Conservation (phyloP, 2,888 invertebrate species). For the Cephalotes varians region DNA sequence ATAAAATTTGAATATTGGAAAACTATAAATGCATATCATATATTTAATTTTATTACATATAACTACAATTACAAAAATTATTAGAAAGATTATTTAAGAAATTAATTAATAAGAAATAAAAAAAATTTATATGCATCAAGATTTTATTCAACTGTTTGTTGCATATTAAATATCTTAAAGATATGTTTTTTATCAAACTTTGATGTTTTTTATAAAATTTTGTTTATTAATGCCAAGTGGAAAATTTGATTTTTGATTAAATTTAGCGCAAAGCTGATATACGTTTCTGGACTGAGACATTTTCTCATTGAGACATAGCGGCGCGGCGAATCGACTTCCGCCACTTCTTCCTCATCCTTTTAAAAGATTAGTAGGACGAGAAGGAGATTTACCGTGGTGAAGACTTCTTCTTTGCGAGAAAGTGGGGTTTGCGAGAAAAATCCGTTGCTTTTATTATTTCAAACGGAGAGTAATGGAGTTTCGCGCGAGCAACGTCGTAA, state of each 20-base stretch:
- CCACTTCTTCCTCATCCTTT: conserved; percentile 69
- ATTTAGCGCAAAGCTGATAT: conserved; percentile 8
- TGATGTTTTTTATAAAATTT: background rate
- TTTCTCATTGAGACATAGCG: conserved; percentile 43
- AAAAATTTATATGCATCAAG: background rate
- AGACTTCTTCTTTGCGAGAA: conserved; percentile 59
- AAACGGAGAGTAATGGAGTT: conserved; percentile 60
- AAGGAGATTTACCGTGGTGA: conserved; percentile 67
- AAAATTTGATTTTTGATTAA: conserved; percentile 34
- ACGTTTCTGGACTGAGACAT: conserved; percentile 10
- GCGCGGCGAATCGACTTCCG: conserved; percentile 52
- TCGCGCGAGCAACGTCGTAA: conserved; percentile 20
- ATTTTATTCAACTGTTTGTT: background rate
- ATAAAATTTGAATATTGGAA: background rate
- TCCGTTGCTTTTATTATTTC: conserved; percentile 71
- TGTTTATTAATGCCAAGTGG: background rate
- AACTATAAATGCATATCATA: too few relatives aligned
- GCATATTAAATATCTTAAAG: background rate
- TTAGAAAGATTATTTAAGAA: background rate
- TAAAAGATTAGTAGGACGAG: conserved; percentile 73
- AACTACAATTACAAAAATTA: background rate
- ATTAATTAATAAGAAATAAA: background rate
- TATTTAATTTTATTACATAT: background rate
- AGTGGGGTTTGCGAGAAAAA: conserved; percentile 53
- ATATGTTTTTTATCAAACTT: background rate